Percentiles rank a stretch among this genome's conserved stretches.
These are phyloP conservation scores for Gandaritis pyraliata DNA, from an alignment of 2,888 invertebrate genomes.

Conservation along the genomic window DNA sequence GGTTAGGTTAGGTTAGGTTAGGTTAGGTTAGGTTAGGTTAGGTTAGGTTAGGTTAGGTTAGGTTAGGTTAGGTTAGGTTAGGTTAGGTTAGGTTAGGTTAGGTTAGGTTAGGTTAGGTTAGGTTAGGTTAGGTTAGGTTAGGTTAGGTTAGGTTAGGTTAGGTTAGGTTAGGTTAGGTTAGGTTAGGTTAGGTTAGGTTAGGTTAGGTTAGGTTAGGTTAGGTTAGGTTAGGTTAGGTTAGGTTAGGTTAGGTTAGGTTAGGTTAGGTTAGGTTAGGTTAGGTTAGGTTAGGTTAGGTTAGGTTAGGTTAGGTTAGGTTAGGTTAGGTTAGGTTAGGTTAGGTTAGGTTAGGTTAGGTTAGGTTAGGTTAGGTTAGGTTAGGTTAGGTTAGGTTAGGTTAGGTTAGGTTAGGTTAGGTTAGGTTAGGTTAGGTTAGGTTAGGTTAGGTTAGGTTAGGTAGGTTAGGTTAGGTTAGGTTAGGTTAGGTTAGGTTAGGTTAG, in stretches of 20 bases:
- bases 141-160: slow-evolving; percentile 24
- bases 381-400: slow-evolving; percentile 33
- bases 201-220: slow-evolving; percentile 30
- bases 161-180: slow-evolving; percentile 27
- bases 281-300: slow-evolving; percentile 35
- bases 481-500: slow-evolving; percentile 30
- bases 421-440: slow-evolving; percentile 31
- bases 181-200: slow-evolving; percentile 24
- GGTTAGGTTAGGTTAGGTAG: slow-evolving; percentile 17
- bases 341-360: slow-evolving; percentile 34
- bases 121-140: slow-evolving; percentile 24
- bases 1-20: slow-evolving; percentile 18
- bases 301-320: slow-evolving; percentile 34
- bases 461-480: slow-evolving; percentile 20
- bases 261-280: slow-evolving; percentile 34
- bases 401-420: slow-evolving; percentile 34
- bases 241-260: slow-evolving; percentile 31
- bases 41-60: slow-evolving; percentile 28
- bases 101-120: slow-evolving; percentile 29
- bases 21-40: slow-evolving; percentile 19
- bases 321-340: slow-evolving; percentile 34
- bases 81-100: slow-evolving; percentile 27
- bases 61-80: slow-evolving; percentile 23
- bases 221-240: slow-evolving; percentile 29
- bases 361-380: slow-evolving; percentile 34